A percentile compares a stretch with the other conserved stretches of the same genome.
Evolutionary conservation across 1,140 invertebrate genomes (phyloP).

Genomic region (Euglossa dilemma): DNA sequence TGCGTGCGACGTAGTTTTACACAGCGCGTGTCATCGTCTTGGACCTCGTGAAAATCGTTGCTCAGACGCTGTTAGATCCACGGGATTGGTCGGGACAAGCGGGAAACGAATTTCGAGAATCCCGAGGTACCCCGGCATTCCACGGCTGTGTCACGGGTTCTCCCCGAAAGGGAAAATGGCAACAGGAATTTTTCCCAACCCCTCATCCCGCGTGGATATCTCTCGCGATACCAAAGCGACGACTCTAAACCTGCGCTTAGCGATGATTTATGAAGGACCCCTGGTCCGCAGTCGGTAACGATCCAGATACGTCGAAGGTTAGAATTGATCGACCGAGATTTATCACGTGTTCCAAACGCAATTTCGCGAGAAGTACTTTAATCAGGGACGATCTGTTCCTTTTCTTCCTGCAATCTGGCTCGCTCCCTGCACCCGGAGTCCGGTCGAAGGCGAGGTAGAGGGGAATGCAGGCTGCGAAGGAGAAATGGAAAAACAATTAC

Average conservation of each 20-base stretch:
- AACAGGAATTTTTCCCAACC: neutral
- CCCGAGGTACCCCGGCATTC: neutral
- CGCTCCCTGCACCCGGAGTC: no score
- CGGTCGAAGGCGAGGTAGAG: no score
- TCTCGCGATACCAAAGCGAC: neutral
- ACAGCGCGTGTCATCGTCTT: neutral
- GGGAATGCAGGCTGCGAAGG: neutral
- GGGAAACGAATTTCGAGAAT: neutral
- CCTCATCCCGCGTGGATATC: neutral
- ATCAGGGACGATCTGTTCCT: slow-evolving; percentile 14
- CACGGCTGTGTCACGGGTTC: neutral
- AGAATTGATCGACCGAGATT: slow-evolving; percentile 53
- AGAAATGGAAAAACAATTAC: slow-evolving; percentile 47
- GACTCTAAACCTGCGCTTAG: slow-evolving; percentile 48
- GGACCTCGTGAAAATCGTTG: neutral
- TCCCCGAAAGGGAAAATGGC: neutral
- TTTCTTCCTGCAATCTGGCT: no score
- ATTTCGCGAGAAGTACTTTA: slow-evolving; percentile 43
- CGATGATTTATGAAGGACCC: slow-evolving; percentile 57
- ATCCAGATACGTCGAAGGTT: slow-evolving; percentile 14
- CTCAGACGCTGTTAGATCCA: no score
- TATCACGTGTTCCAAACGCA: slow-evolving; percentile 29
- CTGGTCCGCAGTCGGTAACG: slow-evolving; percentile 25
- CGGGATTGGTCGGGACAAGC: no score
- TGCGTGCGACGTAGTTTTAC: neutral